These are phyloP conservation scores for Ochropleura leucogaster DNA, from an alignment of 2,888 invertebrate species.

Conservation along the genomic window DNA sequence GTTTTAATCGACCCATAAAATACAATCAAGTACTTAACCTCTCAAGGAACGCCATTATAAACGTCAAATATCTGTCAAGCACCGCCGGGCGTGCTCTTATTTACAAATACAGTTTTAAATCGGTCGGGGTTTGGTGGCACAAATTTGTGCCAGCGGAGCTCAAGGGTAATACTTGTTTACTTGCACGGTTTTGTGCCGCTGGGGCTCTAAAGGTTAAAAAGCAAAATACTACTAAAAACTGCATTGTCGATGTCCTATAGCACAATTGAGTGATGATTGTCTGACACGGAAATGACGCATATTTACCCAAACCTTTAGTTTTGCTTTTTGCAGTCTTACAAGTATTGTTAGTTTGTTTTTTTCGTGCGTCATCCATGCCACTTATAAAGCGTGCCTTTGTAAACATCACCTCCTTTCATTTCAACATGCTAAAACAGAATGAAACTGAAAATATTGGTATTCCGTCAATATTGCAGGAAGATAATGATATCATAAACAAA, in stretches of 20 bases:
- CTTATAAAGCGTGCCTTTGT: neutral
- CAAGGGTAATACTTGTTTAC: too few species aligned
- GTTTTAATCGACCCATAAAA: neutral
- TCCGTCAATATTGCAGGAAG: conserved; percentile 42
- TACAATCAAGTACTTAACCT: neutral
- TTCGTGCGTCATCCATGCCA: conserved; percentile 11
- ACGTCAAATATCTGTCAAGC: too few species aligned
- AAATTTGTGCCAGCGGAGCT: too few species aligned
- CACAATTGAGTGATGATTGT: neutral
- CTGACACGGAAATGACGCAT: conserved; percentile 27
- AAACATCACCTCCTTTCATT: neutral
- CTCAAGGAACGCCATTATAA: too few species aligned
- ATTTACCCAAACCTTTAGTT: conserved; percentile 24
- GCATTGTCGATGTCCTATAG: neutral
- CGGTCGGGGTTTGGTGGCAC: too few species aligned
- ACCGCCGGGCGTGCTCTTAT: too few species aligned
- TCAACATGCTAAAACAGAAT: neutral
- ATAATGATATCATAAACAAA: conserved; percentile 41
- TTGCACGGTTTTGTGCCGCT: too few species aligned
- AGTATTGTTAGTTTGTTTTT: conserved; percentile 7
- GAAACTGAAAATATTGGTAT: neutral
- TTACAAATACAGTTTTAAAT: too few species aligned
- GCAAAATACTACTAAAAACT: neutral
- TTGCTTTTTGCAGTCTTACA: conserved; percentile 14
- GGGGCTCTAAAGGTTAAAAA: neutral